Evolutionary conservation across 1,140 invertebrate species (phyloP), one percentile per base, ranked within the genome.

Genomic region (Polypedilum pembai): DNA sequence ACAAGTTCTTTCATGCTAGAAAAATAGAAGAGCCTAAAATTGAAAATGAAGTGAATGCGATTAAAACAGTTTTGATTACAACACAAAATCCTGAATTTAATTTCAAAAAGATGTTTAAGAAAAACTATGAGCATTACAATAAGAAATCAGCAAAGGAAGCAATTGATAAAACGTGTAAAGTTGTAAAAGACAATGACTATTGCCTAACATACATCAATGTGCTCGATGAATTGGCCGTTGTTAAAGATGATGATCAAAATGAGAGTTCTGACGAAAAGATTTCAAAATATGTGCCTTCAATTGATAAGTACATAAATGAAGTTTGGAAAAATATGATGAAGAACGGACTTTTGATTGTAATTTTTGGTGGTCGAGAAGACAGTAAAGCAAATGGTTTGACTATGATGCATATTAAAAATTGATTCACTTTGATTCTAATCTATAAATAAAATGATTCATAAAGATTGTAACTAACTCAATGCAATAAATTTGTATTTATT

Each of bases 301-400:
- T 91, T 45, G 87, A 91, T 79, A 85, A 84, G 73, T 89, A 88
- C 86, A 83, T 90, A 15, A 77, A 85, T 33, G 85, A 85, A 74
- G 77, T 91, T 74, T 90, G 88, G 86, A 80, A 86, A 40, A 82
- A 82, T 76, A 80, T 86, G 8, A 83, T 83, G 0, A 77, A 82
- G 40, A 84, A 86, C 75, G 83, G 86, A 18, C 79, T 90, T 40
- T 78, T 85, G 56, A 83, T 87, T 73, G 85, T 89, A 2, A 78
- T 90, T 74, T 87, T 90, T 77, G 81, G 85, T 73, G 88, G 88
- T 72, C 82, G 79, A 0, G 18, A 77, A 7, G 80, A 80, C 72
- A 80, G 24, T 33, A 33, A 79, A 63, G 73, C 77, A n/a, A 81
- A 79, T 72, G 81, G 81, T 40, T 77, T 82, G 8, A 80, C 79